Evolutionary conservation across 2,113 vertebrate genomes (phyloP).

Genomic region (Dasypus novemcinctus): DNA sequence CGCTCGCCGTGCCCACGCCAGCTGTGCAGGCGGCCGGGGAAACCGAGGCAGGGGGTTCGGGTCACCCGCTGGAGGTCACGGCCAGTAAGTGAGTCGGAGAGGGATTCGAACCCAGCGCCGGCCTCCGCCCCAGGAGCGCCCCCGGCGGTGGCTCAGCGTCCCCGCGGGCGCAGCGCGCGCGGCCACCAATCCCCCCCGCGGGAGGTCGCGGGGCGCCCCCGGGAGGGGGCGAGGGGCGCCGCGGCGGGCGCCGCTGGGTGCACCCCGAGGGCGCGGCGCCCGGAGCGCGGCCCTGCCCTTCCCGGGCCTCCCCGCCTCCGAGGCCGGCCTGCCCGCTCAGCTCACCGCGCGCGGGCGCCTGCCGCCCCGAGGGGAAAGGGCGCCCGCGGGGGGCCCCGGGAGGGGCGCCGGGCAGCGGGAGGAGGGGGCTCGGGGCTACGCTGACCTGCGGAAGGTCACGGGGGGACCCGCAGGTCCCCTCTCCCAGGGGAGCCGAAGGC

Average conservation of each 20-base stretch:
- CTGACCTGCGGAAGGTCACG: neutral
- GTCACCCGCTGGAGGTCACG: neutral
- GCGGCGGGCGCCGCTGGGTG: neutral
- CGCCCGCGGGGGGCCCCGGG: neutral
- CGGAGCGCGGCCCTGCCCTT: too few relatives aligned
- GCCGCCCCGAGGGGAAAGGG: neutral
- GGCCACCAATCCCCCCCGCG: neutral
- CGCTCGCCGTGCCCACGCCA: neutral
- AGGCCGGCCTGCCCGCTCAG: too few relatives aligned
- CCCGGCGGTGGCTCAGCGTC: neutral
- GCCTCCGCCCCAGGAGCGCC: neutral
- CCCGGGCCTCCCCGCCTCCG: too few relatives aligned
- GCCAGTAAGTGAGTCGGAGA: neutral
- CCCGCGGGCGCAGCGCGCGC: neutral
- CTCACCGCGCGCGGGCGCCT: too few relatives aligned
- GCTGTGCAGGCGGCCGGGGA: neutral
- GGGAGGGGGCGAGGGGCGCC: neutral
- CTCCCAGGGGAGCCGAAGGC: neutral
- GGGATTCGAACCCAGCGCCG: neutral
- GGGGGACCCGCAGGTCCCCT: too few relatives aligned
- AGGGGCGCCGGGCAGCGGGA: neutral
- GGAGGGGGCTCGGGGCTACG: too few relatives aligned
- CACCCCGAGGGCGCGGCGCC: too few relatives aligned
- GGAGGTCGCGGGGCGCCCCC: neutral
- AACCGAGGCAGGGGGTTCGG: neutral